These are phyloP conservation scores for Prosapia bicincta DNA, from an alignment of 2,888 invertebrate species.

Conservation along the genomic window DNA sequence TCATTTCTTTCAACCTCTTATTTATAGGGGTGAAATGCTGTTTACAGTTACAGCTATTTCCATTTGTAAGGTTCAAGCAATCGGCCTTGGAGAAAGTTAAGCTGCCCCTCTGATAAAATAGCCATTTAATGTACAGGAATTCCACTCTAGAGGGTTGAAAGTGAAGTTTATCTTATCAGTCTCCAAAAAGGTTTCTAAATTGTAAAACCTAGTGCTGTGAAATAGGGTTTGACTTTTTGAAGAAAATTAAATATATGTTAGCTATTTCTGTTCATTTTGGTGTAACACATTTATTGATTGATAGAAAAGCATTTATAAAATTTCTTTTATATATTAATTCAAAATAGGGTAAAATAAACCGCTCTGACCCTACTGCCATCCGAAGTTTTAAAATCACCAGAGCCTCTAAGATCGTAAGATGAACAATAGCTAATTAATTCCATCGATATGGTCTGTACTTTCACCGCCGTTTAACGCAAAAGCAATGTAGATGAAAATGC, in stretches of 20 bases:
- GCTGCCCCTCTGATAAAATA: not conserved
- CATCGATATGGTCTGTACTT: constrained; percentile 2
- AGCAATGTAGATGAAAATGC: not conserved
- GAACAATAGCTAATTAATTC: not conserved
- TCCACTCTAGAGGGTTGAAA: not conserved
- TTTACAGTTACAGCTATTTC: constrained; percentile 2
- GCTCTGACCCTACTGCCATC: not conserved
- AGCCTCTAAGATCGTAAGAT: not conserved
- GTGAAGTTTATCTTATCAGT: not conserved
- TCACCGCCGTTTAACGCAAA: not conserved
- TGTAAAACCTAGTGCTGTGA: not conserved
- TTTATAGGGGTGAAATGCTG: not conserved
- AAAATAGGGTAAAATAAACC: not conserved
- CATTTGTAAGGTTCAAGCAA: not conserved
- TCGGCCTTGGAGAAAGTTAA: constrained; percentile 2
- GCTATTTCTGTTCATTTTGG: too few relatives aligned
- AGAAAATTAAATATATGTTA: not conserved
- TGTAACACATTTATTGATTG: too few relatives aligned
- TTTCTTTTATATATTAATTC: not conserved
- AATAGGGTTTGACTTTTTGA: not conserved
- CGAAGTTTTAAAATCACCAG: not conserved
- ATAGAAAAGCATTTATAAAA: too few relatives aligned
- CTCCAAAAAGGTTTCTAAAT: not conserved
- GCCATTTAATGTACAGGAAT: not conserved
- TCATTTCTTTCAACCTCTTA: not conserved